Conservation (phyloP, 2,113 vertebrate genomes). For the Phaethornis superciliosus region DNA sequence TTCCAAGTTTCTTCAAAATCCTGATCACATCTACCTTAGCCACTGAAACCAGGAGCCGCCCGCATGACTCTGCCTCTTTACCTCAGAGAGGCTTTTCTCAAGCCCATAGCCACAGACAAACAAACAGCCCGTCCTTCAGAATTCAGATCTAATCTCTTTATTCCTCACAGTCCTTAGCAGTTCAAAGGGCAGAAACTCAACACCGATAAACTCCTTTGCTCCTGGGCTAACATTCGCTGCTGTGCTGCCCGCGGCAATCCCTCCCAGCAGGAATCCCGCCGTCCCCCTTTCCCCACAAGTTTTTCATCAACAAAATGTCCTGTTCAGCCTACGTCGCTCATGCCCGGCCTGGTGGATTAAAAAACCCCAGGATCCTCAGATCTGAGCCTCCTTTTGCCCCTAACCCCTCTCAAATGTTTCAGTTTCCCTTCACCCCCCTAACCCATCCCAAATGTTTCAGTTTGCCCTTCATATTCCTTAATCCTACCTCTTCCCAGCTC, state of each 20-base stretch:
- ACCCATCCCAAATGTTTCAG: neutral
- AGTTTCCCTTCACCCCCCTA: neutral
- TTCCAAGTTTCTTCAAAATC: neutral
- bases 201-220: constrained; percentile 19
- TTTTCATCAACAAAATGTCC: neutral
- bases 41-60: neutral
- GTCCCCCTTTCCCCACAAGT: neutral
- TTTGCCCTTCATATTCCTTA: neutral
- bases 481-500: neutral
- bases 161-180: neutral
- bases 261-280: neutral
- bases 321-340: neutral
- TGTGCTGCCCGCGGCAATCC: neutral
- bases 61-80: neutral
- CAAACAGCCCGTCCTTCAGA: neutral
- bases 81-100: neutral
- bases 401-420: neutral
- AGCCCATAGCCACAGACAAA: constrained; percentile 13
- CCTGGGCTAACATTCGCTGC: neutral
- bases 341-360: neutral
- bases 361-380: neutral
- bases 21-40: neutral
- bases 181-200: constrained; percentile 56
- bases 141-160: constrained; percentile 39
- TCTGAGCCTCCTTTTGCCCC: neutral